phyloP scores from a whole-genome alignment of 2,113 vertebrate species.

The Callospermophilus lateralis region DNA sequence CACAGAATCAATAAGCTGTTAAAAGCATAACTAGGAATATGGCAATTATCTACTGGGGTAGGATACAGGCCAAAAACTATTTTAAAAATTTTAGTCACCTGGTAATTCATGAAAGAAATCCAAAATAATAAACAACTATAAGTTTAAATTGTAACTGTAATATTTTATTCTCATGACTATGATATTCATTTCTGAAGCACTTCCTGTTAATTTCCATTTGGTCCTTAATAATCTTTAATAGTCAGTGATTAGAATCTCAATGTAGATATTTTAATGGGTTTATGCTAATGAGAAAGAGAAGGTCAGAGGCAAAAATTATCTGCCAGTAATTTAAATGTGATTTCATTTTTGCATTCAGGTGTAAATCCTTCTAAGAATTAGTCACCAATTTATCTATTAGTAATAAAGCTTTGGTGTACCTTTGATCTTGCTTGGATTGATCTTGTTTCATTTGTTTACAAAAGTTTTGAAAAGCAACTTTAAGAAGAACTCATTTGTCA shows the following conservation, averaged over 20 bases:
- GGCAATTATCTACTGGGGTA: neutral
- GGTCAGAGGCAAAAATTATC: neutral
- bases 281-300: neutral
- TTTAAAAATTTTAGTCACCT: neutral
- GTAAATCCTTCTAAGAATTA: constrained; percentile 74
- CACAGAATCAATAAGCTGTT: neutral
- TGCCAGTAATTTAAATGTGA: neutral
- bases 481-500: constrained; percentile 83
- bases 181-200: neutral
- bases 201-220: constrained; percentile 4
- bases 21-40: constrained; percentile 2
- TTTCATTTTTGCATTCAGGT: constrained; percentile 73
- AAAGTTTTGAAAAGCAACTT: constrained; percentile 80
- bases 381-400: constrained; percentile 72
- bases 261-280: neutral
- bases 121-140: neutral
- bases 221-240: neutral
- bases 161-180: neutral
- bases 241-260: neutral
- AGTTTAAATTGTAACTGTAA: neutral
- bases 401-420: constrained; percentile 85
- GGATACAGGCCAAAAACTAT: neutral
- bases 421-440: constrained; percentile 88
- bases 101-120: neutral
- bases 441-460: constrained; percentile 87